Conservation (phyloP, 2,888 invertebrate genomes). For the Perdita meconis region DNA sequence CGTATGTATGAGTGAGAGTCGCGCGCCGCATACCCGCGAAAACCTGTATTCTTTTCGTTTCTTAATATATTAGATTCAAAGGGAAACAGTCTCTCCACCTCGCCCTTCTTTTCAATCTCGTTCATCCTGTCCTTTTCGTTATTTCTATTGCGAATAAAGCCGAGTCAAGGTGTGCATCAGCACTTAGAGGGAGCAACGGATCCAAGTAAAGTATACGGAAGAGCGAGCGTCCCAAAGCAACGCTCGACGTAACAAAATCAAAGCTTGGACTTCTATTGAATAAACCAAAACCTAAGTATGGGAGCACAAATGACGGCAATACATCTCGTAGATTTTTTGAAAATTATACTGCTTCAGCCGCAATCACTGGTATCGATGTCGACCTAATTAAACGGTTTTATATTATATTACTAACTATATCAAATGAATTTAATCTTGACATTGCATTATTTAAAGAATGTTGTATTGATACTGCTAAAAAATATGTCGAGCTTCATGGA, state of each 20-base stretch:
- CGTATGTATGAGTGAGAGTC: too few relatives aligned
- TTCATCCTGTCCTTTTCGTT: too few relatives aligned
- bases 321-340: neutral
- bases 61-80: too few relatives aligned
- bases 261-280: neutral
- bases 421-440: neutral
- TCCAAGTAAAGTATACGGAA: too few relatives aligned
- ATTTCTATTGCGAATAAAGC: too few relatives aligned
- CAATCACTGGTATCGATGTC: neutral
- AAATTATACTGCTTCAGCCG: neutral
- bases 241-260: neutral
- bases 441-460: neutral
- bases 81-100: too few relatives aligned
- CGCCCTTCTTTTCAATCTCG: too few relatives aligned
- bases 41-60: too few relatives aligned
- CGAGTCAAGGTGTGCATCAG: too few relatives aligned
- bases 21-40: too few relatives aligned
- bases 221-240: too few relatives aligned
- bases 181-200: too few relatives aligned
- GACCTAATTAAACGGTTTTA: neutral
- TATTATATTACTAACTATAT: neutral
- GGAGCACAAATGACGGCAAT: conserved; percentile 2
- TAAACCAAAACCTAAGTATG: neutral
- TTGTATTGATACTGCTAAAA: neutral
- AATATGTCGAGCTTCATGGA: neutral